A percentile compares a stretch with the other conserved stretches of the same genome.
phyloP scores from a whole-genome alignment of 2,113 vertebrate genomes.

The Trematomus loennbergii region DNA sequence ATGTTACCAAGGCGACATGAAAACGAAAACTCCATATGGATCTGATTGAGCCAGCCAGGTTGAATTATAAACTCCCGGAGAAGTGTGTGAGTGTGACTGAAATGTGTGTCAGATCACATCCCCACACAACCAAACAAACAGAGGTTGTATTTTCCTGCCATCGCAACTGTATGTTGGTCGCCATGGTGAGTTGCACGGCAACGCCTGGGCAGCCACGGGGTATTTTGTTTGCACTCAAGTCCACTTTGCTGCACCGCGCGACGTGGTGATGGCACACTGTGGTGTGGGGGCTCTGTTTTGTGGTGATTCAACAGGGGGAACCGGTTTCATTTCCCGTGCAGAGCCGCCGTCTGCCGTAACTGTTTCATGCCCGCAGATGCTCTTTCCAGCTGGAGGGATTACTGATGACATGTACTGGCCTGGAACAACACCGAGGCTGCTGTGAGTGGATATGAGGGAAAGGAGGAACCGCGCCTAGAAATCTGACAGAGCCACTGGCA shows the following conservation, averaged over 20 bases:
- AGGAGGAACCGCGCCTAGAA: conserved; percentile 81
- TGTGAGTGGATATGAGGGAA: conserved; percentile 59
- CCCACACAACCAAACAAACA: conserved; percentile 24
- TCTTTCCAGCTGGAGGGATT: conserved; percentile 75
- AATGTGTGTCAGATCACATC: conserved; percentile 47
- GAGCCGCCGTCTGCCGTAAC: conserved; percentile 36
- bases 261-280: conserved; percentile 27
- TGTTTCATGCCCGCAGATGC: conserved; percentile 53
- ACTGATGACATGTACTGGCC: conserved; percentile 72
- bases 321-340: conserved; percentile 25
- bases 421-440: conserved; percentile 67
- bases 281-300: conserved; percentile 38
- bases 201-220: conserved; percentile 58
- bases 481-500: conserved; percentile 60
- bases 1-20: conserved; percentile 37
- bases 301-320: conserved; percentile 33
- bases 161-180: conserved; percentile 55
- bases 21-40: conserved; percentile 1
- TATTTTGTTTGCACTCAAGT: conserved; percentile 54
- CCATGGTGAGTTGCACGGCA: conserved; percentile 66
- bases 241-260: conserved; percentile 42
- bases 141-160: conserved; percentile 55
- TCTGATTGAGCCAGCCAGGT: conserved; percentile 48
- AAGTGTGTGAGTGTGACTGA: conserved; percentile 26
- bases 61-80: conserved; percentile 36